These are phyloP conservation scores for Aphelenchoides besseyi DNA, from an alignment of 1,140 invertebrate species.

Conservation along the genomic window DNA sequence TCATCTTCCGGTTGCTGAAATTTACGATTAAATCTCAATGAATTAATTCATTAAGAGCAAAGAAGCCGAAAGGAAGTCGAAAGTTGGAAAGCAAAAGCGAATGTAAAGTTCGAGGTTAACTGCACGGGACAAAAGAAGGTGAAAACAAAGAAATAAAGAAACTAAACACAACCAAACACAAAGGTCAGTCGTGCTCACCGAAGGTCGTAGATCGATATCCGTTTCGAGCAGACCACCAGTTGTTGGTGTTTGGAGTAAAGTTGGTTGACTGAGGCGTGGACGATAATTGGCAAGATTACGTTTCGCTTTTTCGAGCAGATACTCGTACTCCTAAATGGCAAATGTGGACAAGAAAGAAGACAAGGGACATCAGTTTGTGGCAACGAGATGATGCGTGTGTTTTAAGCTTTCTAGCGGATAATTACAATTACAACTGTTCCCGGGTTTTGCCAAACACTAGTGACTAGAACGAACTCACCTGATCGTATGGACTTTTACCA, in stretches of 20 bases:
- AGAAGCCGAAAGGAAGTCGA: background rate
- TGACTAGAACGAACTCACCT: constrained; percentile 36
- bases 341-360: background rate
- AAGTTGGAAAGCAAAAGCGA: constrained; percentile 13
- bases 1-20: constrained; percentile 45
- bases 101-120: background rate
- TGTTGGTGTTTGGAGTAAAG: no score
- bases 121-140: constrained; percentile 28
- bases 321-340: constrained; percentile 49
- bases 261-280: constrained; percentile 40
- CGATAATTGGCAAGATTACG: constrained; percentile 49
- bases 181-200: constrained; percentile 25
- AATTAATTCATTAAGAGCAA: constrained; percentile 3
- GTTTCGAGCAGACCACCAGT: constrained; percentile 33
- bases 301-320: constrained; percentile 55
- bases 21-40: no score
- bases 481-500: constrained; percentile 53
- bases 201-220: constrained; percentile 33
- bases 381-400: background rate
- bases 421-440: background rate
- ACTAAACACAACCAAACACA: background rate
- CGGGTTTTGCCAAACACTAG: background rate
- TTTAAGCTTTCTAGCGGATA: background rate
- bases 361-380: background rate
- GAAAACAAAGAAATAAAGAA: constrained; percentile 19